A percentile compares a stretch with the other conserved stretches of the same genome.
phyloP scores from a whole-genome alignment of 2,113 vertebrate genomes.

The Mellivora capensis region DNA sequence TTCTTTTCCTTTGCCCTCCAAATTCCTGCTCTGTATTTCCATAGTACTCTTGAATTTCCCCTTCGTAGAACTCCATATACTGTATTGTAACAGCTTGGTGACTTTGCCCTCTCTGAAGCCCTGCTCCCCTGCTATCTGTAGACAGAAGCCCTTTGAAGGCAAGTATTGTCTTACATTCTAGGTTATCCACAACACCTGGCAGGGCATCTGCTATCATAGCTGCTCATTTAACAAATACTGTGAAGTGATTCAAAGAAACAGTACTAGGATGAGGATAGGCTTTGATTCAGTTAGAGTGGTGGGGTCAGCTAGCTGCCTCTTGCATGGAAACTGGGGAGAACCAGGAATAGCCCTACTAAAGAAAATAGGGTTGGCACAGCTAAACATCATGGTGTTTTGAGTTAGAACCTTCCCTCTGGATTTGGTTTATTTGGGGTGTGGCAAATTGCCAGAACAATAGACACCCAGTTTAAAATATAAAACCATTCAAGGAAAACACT shows the following conservation, averaged over 20 bases:
- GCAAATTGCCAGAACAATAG: slow-evolving; percentile 26
- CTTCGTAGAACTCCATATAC: not conserved
- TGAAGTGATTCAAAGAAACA: not conserved
- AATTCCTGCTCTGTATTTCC: not conserved
- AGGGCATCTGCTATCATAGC: not conserved
- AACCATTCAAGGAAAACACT: slow-evolving; percentile 36
- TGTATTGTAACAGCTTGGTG: not conserved
- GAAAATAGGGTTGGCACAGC: not conserved
- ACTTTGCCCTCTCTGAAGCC: not conserved
- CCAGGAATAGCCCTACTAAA: not conserved
- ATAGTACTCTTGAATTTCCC: not conserved
- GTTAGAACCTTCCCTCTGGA: slow-evolving; percentile 31
- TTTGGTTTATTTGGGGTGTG: slow-evolving; percentile 21
- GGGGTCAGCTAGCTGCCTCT: not conserved
- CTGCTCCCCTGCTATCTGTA: not conserved
- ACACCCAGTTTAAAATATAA: slow-evolving; percentile 42
- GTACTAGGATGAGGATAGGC: not conserved
- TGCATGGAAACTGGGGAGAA: not conserved
- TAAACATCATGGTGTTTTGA: not conserved
- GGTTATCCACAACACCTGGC: not conserved
- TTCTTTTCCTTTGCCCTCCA: not conserved
- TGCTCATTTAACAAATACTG: not conserved
- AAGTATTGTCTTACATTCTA: not conserved
- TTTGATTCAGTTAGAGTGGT: not conserved
- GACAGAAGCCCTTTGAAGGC: not conserved